These are phyloP conservation scores for Cryptocephalus primarius DNA, from an alignment of 2,888 invertebrate genomes.

Conservation along the genomic window DNA sequence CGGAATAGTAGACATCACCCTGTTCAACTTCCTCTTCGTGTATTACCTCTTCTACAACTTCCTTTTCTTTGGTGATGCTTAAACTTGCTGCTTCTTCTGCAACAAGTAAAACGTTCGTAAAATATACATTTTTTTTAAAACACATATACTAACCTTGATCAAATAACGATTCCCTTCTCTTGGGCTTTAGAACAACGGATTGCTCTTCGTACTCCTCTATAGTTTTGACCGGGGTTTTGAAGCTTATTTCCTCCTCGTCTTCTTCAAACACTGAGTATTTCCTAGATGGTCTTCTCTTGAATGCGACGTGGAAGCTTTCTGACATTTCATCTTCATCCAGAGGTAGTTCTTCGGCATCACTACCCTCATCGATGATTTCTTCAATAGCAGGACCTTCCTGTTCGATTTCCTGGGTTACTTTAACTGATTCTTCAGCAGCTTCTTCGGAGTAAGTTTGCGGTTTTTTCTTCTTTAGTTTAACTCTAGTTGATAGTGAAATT, in stretches of 20 bases:
- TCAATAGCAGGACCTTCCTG: conserved; percentile 50
- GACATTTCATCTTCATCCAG: conserved; percentile 46
- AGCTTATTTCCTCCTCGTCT: conserved; percentile 48
- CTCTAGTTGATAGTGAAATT: conserved; percentile 75
- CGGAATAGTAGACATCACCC: conserved; percentile 71
- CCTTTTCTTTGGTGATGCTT: conserved; percentile 38
- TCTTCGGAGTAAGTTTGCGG: conserved; percentile 68
- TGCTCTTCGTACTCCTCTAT: conserved; percentile 52
- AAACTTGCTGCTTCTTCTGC: conserved; percentile 37
- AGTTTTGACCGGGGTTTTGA: conserved; percentile 35
- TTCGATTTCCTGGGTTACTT: conserved; percentile 53
- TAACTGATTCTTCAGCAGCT: conserved; percentile 64
- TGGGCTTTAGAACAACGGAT: conserved; percentile 58
- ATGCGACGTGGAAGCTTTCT: conserved; percentile 40
- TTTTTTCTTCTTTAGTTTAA: conserved; percentile 63
- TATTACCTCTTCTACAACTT: conserved; percentile 32
- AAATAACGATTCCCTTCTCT: conserved; percentile 55
- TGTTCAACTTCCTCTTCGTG: conserved; percentile 44
- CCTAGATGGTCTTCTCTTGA: conserved; percentile 36
- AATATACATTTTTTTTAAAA: background rate
- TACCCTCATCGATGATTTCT: conserved; percentile 54
- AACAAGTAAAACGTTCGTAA: conserved; percentile 10
- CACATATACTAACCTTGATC: conserved; percentile 47
- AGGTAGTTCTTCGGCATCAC: conserved; percentile 44
- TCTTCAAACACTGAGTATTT: conserved; percentile 54